A percentile compares a stretch with the other conserved stretches of the same genome.
Evolutionary conservation across 1,140 invertebrate species (phyloP).

Genomic region (Helicoverpa zea): DNA sequence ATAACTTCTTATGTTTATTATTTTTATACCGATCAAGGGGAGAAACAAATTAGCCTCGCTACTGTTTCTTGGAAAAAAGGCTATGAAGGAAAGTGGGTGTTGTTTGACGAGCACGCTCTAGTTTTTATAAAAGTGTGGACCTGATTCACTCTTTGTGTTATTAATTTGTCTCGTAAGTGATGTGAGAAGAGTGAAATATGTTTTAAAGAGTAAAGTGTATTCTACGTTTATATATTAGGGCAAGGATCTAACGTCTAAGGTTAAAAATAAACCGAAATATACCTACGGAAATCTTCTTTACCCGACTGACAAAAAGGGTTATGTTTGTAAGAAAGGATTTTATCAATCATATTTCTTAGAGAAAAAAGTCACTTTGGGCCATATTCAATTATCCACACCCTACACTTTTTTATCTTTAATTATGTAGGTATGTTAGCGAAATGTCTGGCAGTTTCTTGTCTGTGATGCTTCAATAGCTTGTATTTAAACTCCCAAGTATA

Average conservation of each 20-base stretch:
- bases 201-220: background rate
- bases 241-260: too few relatives aligned
- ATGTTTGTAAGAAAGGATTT: too few relatives aligned
- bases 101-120: background rate
- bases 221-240: background rate
- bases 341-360: too few relatives aligned
- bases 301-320: too few relatives aligned
- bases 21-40: conserved; percentile 20
- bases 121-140: background rate
- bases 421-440: too few relatives aligned
- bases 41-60: conserved; percentile 21
- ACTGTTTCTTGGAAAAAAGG: background rate
- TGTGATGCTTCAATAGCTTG: background rate
- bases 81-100: background rate
- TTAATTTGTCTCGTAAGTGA: background rate
- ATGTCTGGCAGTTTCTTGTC: too few relatives aligned
- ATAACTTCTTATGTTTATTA: conserved; percentile 31
- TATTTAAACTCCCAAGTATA: background rate
- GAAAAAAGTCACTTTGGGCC: too few relatives aligned
- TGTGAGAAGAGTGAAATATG: background rate
- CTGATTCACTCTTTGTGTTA: background rate
- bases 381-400: too few relatives aligned
- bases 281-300: too few relatives aligned
- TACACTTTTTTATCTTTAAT: too few relatives aligned
- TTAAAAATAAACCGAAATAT: too few relatives aligned